Conservation (phyloP, 2,888 invertebrate species). For the Troglohyphantes excavatus region DNA sequence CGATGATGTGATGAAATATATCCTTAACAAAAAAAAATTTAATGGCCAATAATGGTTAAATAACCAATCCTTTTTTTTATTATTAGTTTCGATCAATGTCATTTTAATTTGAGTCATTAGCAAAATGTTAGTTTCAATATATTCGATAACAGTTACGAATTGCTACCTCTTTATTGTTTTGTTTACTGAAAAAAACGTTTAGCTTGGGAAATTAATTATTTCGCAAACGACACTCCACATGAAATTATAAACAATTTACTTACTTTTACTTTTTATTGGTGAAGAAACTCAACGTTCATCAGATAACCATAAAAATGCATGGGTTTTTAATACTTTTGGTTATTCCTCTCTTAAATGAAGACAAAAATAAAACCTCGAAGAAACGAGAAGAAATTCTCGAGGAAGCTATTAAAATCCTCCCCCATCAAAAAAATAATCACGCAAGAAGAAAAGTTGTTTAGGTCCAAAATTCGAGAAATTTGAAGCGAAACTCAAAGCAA, state of each 20-base stretch:
- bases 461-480: constrained; percentile 58
- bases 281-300: constrained; percentile 6
- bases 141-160: too few species aligned
- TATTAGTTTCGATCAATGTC: too few species aligned
- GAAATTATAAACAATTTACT: constrained; percentile 27
- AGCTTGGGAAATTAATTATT: too few species aligned
- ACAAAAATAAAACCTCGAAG: constrained; percentile 13
- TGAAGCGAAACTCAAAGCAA: constrained; percentile 63
- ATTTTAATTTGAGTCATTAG: too few species aligned
- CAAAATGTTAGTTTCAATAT: too few species aligned
- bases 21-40: too few species aligned
- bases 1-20: too few species aligned
- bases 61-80: too few species aligned
- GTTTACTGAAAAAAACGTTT: too few species aligned
- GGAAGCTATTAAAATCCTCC: constrained; percentile 46
- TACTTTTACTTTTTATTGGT: background rate
- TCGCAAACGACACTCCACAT: constrained; percentile 14
- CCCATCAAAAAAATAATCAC: constrained; percentile 10
- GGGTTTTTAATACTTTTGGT: background rate
- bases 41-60: too few species aligned
- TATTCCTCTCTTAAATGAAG: constrained; percentile 29
- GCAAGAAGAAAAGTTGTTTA: constrained; percentile 30
- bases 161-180: too few species aligned
- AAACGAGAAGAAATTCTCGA: constrained; percentile 20
- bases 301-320: background rate